Evolutionary conservation across 2,888 invertebrate species (phyloP).

Genomic region (Strigamia crassipes): DNA sequence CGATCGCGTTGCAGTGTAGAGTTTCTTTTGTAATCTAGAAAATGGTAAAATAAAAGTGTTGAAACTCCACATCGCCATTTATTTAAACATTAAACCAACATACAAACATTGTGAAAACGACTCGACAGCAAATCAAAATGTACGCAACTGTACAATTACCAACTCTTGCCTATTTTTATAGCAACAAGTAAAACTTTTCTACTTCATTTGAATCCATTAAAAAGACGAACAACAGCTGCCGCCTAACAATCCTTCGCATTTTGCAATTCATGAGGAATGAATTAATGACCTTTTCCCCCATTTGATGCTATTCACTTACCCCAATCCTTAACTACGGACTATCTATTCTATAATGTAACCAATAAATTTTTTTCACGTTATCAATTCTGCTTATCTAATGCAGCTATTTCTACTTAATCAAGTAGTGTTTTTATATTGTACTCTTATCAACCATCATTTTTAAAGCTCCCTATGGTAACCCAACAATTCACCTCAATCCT

Average conservation of each 20-base stretch:
- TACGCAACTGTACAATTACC: background rate
- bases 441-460: constrained; percentile 25
- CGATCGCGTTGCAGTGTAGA: background rate
- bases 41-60: constrained; percentile 30
- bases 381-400: constrained; percentile 25
- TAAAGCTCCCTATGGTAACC: constrained; percentile 6
- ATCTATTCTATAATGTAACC: background rate
- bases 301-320: background rate
- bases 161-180: background rate
- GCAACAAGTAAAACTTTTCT: constrained; percentile 15
- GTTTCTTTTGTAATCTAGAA: constrained; percentile 15
- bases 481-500: constrained; percentile 19
- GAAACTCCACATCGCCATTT: background rate
- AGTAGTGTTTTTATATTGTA: background rate
- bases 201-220: constrained; percentile 36
- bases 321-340: background rate
- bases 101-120: background rate
- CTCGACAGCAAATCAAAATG: background rate
- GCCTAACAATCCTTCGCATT: constrained; percentile 1
- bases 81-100: background rate
- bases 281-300: constrained; percentile 19
- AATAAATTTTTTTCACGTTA: background rate
- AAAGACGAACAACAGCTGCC: constrained; percentile 7
- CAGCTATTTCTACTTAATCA: background rate
- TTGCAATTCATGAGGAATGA: constrained; percentile 32